A percentile compares a stretch with the other conserved stretches of the same genome.
These are phyloP conservation scores for Acanthis flammea DNA, from an alignment of 2,797 vertebrate species.

Conservation along the genomic window DNA sequence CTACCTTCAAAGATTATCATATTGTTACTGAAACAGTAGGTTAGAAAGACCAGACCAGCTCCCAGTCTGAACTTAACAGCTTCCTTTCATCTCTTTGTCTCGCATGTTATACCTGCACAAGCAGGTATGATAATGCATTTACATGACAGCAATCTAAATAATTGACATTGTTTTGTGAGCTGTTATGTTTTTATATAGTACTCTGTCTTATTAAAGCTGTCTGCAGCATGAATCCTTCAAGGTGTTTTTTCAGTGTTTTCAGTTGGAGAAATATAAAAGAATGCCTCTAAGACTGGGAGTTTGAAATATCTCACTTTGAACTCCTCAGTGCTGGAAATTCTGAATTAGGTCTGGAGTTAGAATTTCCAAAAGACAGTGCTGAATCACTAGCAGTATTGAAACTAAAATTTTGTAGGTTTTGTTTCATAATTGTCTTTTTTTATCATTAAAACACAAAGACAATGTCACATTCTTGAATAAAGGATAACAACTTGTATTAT, in stretches of 20 bases:
- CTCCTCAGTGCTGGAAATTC: not conserved
- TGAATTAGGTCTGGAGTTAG: not conserved
- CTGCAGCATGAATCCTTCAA: not conserved
- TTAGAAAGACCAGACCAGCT: not conserved
- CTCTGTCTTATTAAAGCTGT: not conserved
- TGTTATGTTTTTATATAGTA: not conserved
- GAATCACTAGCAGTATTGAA: not conserved
- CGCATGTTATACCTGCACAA: not conserved
- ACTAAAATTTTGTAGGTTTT: not conserved
- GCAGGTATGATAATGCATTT: not conserved
- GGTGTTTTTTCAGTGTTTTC: not conserved
- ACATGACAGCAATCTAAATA: not conserved
- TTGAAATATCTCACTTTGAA: not conserved
- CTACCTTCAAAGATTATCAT: not conserved
- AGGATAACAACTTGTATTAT: not conserved
- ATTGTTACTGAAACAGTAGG: not conserved
- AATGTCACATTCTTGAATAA: not conserved
- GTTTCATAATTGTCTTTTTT: accelerated
- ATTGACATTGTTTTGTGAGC: not conserved
- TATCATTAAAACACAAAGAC: not conserved
- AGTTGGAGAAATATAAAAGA: not conserved
- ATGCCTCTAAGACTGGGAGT: not conserved
- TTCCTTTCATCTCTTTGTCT: not conserved
- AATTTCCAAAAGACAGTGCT: not conserved
- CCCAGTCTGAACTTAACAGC: not conserved